phyloP scores from a whole-genome alignment of 2,113 vertebrate genomes.

The Halichoeres trimaculatus region DNA sequence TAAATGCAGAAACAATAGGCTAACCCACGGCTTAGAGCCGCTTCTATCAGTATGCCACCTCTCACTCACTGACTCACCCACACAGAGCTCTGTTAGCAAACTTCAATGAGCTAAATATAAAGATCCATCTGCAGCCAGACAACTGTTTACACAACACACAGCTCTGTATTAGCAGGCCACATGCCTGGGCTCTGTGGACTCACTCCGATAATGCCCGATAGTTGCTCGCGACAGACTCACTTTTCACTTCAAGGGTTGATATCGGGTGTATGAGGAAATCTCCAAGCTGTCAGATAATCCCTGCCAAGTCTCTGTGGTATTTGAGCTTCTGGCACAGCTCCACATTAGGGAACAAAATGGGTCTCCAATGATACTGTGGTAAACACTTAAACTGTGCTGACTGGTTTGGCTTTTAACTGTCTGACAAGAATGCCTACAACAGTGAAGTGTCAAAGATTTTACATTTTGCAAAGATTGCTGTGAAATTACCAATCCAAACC shows the following conservation, averaged over 20 bases:
- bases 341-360: neutral
- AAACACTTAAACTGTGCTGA: conserved; percentile 4
- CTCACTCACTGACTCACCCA: conserved; percentile 26
- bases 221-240: conserved; percentile 9
- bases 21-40: neutral
- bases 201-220: conserved; percentile 35
- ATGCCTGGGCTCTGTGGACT: conserved; percentile 23
- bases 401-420: conserved; percentile 3
- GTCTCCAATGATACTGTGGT: neutral
- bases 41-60: conserved; percentile 12
- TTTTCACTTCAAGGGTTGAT: conserved; percentile 37
- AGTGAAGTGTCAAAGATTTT: neutral
- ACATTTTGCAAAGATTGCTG: neutral
- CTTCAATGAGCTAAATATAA: conserved; percentile 47
- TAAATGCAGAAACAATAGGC: neutral
- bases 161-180: conserved; percentile 36
- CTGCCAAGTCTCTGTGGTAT: conserved; percentile 51
- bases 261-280: conserved; percentile 48
- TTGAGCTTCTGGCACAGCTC: conserved; percentile 24
- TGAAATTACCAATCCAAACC: neutral
- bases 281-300: conserved; percentile 40
- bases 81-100: conserved; percentile 21
- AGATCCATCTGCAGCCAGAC: conserved; percentile 31
- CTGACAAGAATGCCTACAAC: neutral
- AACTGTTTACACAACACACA: conserved; percentile 38